Conservation (phyloP, 2,113 vertebrate species). For the Zosterops hypoxanthus region DNA sequence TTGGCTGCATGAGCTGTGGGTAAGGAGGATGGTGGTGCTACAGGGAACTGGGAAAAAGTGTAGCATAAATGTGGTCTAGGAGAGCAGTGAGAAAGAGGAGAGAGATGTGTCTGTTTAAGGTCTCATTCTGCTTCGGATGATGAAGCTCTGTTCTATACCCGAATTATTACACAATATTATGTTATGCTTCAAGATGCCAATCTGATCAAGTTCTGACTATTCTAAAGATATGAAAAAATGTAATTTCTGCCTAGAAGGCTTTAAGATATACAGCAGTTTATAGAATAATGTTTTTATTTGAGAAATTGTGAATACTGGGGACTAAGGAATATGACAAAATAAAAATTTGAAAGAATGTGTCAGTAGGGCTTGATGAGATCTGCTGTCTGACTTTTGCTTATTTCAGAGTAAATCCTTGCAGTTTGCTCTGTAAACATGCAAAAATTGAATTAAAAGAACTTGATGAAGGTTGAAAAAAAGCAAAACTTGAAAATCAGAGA, state of each 20-base stretch:
- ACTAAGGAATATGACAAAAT: neutral
- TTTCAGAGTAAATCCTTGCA: neutral
- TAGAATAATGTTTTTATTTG: neutral
- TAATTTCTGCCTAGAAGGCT: neutral
- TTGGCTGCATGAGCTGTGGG: fast-evolving
- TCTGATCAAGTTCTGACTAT: neutral
- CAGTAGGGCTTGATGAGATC: neutral
- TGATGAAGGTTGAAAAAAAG: neutral
- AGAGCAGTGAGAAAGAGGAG: neutral
- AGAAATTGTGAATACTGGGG: neutral
- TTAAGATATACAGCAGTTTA: neutral
- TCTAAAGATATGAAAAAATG: neutral
- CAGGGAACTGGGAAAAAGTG: neutral
- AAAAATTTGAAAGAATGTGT: neutral
- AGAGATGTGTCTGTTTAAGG: neutral
- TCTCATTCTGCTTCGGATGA: neutral
- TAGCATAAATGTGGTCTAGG: neutral
- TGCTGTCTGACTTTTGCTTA: neutral
- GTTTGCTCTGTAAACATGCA: neutral
- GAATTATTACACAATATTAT: neutral
- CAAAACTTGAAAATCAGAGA: neutral
- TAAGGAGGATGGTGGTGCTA: neutral
- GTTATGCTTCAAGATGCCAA: neutral
- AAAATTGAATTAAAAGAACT: neutral
- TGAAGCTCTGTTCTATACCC: neutral